Evolutionary conservation across 2,888 invertebrate genomes (phyloP).

Genomic region (Scaptodrosophila latifasciaeformis): DNA sequence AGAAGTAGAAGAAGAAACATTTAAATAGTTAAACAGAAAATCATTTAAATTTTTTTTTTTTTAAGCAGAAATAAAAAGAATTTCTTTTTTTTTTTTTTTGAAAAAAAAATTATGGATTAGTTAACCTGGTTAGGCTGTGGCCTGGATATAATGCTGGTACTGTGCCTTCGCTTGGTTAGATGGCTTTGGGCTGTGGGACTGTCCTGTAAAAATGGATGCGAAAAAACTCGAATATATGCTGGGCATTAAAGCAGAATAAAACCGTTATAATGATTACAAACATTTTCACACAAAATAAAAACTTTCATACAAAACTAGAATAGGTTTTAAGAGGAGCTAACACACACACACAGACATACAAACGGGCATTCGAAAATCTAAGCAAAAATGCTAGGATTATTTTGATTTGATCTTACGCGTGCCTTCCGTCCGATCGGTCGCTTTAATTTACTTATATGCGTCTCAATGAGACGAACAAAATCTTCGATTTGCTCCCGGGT

Average conservation of each 20-base stretch:
- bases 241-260: too few relatives aligned
- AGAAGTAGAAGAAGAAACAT: conserved; percentile 17
- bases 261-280: too few relatives aligned
- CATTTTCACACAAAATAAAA: conserved; percentile 23
- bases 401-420: conserved; percentile 86
- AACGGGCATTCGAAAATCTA: not conserved
- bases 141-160: conserved; percentile 78
- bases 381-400: conserved; percentile 3
- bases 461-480: conserved; percentile 88
- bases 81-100: conserved; percentile 3
- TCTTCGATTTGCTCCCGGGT: conserved; percentile 80
- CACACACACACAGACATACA: conserved; percentile 16
- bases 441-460: conserved; percentile 92
- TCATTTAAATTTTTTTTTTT: not conserved
- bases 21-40: conserved; percentile 5
- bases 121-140: conserved; percentile 75
- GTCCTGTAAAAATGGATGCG: conserved; percentile 74
- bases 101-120: conserved; percentile 24
- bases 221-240: conserved; percentile 45
- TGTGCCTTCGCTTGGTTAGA: conserved; percentile 85
- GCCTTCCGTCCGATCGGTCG: conserved; percentile 83
- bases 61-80: not conserved
- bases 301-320: conserved; percentile 30
- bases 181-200: conserved; percentile 79
- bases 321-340: conserved; percentile 19